Conservation (phyloP, 2,113 vertebrate species). For the Menura novaehollandiae region DNA sequence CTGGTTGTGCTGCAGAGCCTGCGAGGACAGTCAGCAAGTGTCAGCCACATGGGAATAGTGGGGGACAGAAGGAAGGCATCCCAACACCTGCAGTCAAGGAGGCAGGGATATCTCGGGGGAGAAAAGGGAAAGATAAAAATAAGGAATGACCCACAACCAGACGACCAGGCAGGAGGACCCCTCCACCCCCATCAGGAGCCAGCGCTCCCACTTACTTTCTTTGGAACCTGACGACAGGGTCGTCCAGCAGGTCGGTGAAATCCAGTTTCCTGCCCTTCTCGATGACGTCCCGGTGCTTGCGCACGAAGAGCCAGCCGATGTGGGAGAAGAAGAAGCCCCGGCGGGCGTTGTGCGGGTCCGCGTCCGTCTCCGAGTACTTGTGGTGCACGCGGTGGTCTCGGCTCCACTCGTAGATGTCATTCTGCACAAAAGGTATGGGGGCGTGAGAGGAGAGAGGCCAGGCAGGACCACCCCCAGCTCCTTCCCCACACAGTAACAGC, state of each 20-base stretch:
- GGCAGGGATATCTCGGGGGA: background rate
- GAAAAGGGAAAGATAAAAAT: background rate
- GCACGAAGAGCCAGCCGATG: conserved; percentile 76
- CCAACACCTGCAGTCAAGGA: background rate
- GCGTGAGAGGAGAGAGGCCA: background rate
- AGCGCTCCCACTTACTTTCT: conserved; percentile 66
- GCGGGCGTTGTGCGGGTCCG: conserved; percentile 72
- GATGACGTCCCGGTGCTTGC: conserved; percentile 76
- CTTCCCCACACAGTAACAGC: background rate
- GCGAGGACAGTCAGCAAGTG: background rate
- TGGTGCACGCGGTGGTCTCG: conserved; percentile 77
- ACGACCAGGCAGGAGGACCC: rapidly evolving
- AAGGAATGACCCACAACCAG: background rate
- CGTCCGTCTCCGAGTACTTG: conserved; percentile 79
- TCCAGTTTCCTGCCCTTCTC: conserved; percentile 78
- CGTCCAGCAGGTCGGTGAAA: conserved; percentile 72
- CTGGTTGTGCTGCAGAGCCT: background rate
- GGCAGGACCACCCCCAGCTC: background rate
- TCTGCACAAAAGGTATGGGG: conserved; percentile 13
- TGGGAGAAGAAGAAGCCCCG: conserved; percentile 79
- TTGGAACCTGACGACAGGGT: conserved; percentile 76
- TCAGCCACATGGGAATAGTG: rapidly evolving
- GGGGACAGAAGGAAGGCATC: background rate
- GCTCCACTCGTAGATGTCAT: conserved; percentile 78
- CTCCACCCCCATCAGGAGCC: background rate